Evolutionary conservation across 2,797 vertebrate species (phyloP).

Genomic region (Enteromius afrohamiltoni): DNA sequence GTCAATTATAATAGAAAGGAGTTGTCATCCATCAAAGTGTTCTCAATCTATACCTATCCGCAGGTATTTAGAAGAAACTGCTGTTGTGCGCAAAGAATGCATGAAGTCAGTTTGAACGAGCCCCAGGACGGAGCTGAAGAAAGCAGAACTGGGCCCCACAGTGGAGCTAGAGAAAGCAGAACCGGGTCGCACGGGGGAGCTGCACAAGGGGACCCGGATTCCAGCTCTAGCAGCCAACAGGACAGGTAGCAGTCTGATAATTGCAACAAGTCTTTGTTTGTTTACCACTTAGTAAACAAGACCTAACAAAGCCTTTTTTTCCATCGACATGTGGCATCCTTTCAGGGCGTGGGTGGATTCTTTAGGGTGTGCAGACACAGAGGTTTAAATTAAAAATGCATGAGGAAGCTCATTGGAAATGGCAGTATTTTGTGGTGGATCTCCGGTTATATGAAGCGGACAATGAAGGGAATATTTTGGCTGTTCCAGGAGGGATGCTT

Average conservation of each 20-base stretch:
- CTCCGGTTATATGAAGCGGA: conserved; percentile 43
- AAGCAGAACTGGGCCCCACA: not conserved
- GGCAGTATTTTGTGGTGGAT: conserved; percentile 22
- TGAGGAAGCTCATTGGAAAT: conserved; percentile 12
- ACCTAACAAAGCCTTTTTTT: conserved; percentile 46
- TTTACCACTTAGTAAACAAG: conserved; percentile 51
- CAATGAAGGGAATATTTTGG: conserved; percentile 40
- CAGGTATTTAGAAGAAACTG: conserved; percentile 30
- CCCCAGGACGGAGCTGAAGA: conserved; percentile 8
- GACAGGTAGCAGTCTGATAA: conserved; percentile 23
- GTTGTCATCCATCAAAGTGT: not conserved
- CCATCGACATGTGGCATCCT: conserved; percentile 40
- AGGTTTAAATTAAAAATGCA: conserved; percentile 52
- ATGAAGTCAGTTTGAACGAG: conserved; percentile 13
- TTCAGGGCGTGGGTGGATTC: conserved; percentile 54
- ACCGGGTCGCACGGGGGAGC: not conserved
- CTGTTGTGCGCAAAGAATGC: not conserved
- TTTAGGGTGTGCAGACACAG: conserved; percentile 51
- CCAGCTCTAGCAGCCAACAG: not conserved
- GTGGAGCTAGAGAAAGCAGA: conserved; percentile 12
- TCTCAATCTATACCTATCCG: conserved; percentile 23
- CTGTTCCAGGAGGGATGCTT: not conserved
- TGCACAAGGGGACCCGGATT: conserved; percentile 19
- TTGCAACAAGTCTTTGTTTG: conserved; percentile 39
- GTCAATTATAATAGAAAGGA: not conserved